Conservation (phyloP, 23 tunicate genomes). For the Trididemnum miniatum region DNA sequence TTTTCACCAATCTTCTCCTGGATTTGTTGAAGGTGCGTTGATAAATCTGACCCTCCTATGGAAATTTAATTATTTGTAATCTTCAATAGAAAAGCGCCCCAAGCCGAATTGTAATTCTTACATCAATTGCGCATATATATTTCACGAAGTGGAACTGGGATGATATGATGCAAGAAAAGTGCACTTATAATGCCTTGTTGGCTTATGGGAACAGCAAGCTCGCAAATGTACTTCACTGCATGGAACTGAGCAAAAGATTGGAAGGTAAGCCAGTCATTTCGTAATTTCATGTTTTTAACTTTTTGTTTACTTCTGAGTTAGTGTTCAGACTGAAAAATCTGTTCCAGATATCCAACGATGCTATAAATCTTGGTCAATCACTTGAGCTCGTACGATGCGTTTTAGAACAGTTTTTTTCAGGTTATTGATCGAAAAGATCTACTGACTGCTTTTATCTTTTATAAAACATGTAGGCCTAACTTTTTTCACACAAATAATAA, state of each 20-base stretch:
- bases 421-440: too few species aligned
- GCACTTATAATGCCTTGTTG: constrained; percentile 37
- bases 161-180: constrained; percentile 66
- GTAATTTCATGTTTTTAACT: too few species aligned
- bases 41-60: not conserved
- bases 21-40: not conserved
- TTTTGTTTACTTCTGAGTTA: too few species aligned
- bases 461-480: too few species aligned
- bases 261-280: too few species aligned
- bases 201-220: constrained; percentile 71
- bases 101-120: constrained; percentile 63
- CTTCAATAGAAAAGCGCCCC: constrained; percentile 57
- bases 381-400: too few species aligned
- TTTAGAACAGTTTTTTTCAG: too few species aligned
- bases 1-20: not conserved
- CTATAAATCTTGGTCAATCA: too few species aligned
- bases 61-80: not conserved
- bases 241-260: constrained; percentile 53
- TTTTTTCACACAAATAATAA: too few species aligned
- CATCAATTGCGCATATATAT: constrained; percentile 50
- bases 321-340: too few species aligned
- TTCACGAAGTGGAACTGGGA: constrained; percentile 73
- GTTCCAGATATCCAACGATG: too few species aligned
- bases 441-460: too few species aligned
- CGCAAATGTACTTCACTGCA: constrained; percentile 64